Evolutionary conservation across 1,140 invertebrate species (phyloP), one percentile per base, ranked within the genome.

Genomic region (Sitobion miscanthi): DNA sequence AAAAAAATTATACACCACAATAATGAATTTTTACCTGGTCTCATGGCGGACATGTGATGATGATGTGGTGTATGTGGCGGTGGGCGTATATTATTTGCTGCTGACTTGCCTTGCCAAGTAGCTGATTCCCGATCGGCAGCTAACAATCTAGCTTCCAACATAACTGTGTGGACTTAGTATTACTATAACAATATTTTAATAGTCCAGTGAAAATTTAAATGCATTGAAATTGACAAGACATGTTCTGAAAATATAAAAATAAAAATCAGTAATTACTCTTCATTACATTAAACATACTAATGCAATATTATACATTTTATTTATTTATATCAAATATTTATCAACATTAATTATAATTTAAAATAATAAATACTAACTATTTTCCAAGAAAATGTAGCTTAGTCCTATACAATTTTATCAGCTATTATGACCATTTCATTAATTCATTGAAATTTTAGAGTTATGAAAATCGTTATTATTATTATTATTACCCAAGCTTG

Each of bases 71-170:
- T 94, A 54, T 95, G 94, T 91, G 94, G 95, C 35, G 95, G 95
- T 42, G 95, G 95, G 42, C 95, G 95, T 93, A 95, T 95, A 94
- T 95, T 94, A 88, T 94, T 94, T 94, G 95, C 95, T 25, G 38
- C 23, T 94, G 94, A 95, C 94, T 95, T 95, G 93, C 94, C 94
- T 95, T 95, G 95, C 95, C 95, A 96, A 94, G 95, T 95, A 93
- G 94, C 94, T 69, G 94, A 94, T 90, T 94, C 94, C 77, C 94
- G 93, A 93, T 95, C 95, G 86, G 95, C 94, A 94, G 95, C 94
- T 93, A 95, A 94, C 94, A 95, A 95, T 94, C 95, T 95, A 94
- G 95, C 95, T 94, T 96, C 96, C 95, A 96, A 95, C 96, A 96
- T 96, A 57, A 86, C 91, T 94, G 42, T 45, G n/a, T 90, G 30